These are phyloP conservation scores for Triops longicaudatus DNA, from an alignment of 1,140 invertebrate genomes.

Conservation along the genomic window DNA sequence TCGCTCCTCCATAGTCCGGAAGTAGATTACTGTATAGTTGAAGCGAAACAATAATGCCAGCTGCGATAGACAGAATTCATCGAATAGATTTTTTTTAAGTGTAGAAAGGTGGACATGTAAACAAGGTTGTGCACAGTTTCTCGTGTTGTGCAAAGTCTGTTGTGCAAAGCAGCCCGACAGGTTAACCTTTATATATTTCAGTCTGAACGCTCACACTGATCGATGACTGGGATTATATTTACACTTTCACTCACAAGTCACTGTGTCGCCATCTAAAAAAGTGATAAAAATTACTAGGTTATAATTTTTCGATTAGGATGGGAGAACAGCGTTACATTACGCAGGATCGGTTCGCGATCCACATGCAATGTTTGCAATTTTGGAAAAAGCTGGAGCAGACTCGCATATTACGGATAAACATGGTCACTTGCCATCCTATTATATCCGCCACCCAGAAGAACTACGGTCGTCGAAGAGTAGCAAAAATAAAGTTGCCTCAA, in stretches of 20 bases:
- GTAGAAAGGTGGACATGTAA: too few species aligned
- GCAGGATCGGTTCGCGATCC: not conserved
- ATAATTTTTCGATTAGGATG: not conserved
- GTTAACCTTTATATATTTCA: too few species aligned
- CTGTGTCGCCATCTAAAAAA: not conserved
- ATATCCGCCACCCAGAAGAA: not conserved
- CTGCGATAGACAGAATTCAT: too few species aligned
- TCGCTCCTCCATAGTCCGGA: too few species aligned
- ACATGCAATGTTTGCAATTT: not conserved
- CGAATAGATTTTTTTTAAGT: too few species aligned
- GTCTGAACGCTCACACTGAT: too few species aligned
- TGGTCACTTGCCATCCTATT: not conserved
- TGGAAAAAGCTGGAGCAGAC: constrained; percentile 1
- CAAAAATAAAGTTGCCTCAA: not conserved
- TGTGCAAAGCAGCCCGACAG: too few species aligned
- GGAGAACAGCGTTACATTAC: not conserved
- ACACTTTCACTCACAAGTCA: not conserved
- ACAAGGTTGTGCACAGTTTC: too few species aligned
- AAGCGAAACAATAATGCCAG: too few species aligned
- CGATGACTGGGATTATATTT: too few species aligned
- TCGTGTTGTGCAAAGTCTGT: too few species aligned
- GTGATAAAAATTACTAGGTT: not conserved
- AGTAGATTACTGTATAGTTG: too few species aligned
- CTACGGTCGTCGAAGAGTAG: not conserved
- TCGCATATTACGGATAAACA: not conserved